These are phyloP conservation scores for Trichonephila clavata DNA, from an alignment of 1,140 invertebrate species.

Conservation along the genomic window DNA sequence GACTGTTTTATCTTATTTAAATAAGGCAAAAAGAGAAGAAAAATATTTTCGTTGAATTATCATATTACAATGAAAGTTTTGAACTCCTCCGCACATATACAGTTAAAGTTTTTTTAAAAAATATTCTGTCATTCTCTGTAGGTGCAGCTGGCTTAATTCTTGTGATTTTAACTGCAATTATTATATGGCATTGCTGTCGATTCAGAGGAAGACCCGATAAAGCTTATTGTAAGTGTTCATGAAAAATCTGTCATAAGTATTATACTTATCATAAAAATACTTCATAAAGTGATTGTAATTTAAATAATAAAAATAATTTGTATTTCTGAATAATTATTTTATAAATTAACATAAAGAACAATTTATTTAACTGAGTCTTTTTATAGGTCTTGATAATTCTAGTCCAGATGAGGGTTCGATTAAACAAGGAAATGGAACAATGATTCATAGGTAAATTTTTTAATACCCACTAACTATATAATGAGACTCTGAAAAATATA, in stretches of 20 bases:
- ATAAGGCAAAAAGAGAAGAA: too few species aligned
- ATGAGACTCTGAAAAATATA: too few species aligned
- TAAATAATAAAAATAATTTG: background rate
- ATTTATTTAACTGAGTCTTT: background rate
- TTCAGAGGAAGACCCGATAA: constrained; percentile 81
- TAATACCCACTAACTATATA: background rate
- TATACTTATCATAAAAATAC: too few species aligned
- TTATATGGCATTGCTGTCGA: constrained; percentile 83
- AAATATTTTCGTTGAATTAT: too few species aligned
- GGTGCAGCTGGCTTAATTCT: constrained; percentile 81
- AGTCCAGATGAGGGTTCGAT: constrained; percentile 66
- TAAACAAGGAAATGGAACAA: constrained; percentile 67
- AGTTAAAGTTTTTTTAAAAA: too few species aligned
- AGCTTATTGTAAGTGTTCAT: constrained; percentile 82
- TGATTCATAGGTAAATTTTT: constrained; percentile 54
- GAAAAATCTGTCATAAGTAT: too few species aligned
- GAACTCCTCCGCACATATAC: too few species aligned
- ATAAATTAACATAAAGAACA: background rate
- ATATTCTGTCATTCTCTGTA: background rate
- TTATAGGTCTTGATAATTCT: constrained; percentile 72
- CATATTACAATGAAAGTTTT: too few species aligned
- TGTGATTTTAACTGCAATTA: constrained; percentile 81
- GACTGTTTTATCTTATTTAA: too few species aligned
- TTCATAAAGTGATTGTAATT: background rate
- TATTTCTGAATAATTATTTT: background rate